Evolutionary conservation across 2,113 vertebrate genomes (phyloP), one percentile per base, ranked within the genome.

Genomic region (Regulus satrapa): DNA sequence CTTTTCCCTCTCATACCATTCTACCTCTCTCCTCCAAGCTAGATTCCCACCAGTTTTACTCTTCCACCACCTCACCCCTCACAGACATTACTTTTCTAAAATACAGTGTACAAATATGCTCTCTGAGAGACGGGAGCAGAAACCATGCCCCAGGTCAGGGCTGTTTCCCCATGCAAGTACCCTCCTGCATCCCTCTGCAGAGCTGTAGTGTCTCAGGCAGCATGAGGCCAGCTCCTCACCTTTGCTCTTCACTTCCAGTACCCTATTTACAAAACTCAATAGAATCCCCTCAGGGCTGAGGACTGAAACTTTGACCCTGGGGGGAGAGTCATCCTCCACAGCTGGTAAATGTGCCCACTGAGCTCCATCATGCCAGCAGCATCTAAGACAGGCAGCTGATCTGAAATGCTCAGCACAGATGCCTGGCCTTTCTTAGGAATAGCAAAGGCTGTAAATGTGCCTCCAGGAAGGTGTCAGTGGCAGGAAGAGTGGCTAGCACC

Each of bases 321-420:
- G 9, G 29, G 29, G 46, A 77, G 48, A 63, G 17, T 75, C 51
- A 67, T 85, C 73, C 63, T 61, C 62, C 32, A 26, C 2, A 21
- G 80, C 61, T 72, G 66, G 36, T 77, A 18, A 58, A 32, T 38
- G 80, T 95, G 86, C 66, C 89, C 56, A 61, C n/a, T n/a, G 83
- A 32, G 54, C 77, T 77, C 5, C 1, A 0, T 36, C 0, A 0
- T 5, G 5, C 52, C 79, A 66, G 34, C 64, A 89, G 48, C 69
- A 78, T 78, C 61, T 75, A 56, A 91, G 78, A 34, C 2, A 5
- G 41, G 78, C 75, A 85, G 61, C 64, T 85, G 45, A 29, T 87
- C 80, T 61, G 73, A 87, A 85, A 87, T 56, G 28, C 34, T 87
- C 52, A 14, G 54, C 0, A 3, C 49, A 94, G 78, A 58, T 61